Evolutionary conservation across 2,797 vertebrate species (phyloP).

Genomic region (Dendrocincla fuliginosa): DNA sequence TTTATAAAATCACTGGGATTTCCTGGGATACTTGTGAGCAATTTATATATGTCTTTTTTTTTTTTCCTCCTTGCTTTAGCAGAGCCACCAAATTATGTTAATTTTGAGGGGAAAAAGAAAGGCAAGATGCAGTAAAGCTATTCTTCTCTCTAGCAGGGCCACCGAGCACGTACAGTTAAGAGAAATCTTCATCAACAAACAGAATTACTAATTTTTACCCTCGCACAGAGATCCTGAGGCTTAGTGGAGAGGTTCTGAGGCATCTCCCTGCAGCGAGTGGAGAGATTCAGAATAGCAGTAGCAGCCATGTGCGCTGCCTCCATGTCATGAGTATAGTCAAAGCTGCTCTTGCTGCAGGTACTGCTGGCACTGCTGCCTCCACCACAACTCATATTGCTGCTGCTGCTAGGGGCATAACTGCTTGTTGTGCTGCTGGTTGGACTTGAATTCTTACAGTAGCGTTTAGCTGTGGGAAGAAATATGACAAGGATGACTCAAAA

Average conservation of each 20-base stretch:
- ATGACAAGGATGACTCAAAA: conserved; percentile 72
- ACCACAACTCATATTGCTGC: conserved; percentile 92
- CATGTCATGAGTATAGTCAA: conserved; percentile 98
- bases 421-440: conserved; percentile 97
- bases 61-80: background rate
- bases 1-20: background rate
- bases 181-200: conserved; percentile 33
- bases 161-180: conserved; percentile 21
- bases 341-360: conserved; percentile 99
- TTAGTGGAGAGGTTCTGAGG: conserved; percentile 93
- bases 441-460: conserved; percentile 97
- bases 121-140: background rate
- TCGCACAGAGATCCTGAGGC: conserved; percentile 91
- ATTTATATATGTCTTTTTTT: background rate
- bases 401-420: conserved; percentile 98
- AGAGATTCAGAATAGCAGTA: conserved; percentile 97
- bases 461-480: conserved; percentile 87
- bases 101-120: background rate
- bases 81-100: background rate
- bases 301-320: conserved; percentile 98
- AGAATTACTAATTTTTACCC: conserved; percentile 82
- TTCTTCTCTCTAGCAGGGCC: background rate
- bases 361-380: conserved; percentile 98
- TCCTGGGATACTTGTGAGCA: background rate
- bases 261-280: conserved; percentile 97